A percentile compares a stretch with the other conserved stretches of the same genome.
phyloP scores from a whole-genome alignment of 1,140 invertebrate species.

The Leptinotarsa defecta region DNA sequence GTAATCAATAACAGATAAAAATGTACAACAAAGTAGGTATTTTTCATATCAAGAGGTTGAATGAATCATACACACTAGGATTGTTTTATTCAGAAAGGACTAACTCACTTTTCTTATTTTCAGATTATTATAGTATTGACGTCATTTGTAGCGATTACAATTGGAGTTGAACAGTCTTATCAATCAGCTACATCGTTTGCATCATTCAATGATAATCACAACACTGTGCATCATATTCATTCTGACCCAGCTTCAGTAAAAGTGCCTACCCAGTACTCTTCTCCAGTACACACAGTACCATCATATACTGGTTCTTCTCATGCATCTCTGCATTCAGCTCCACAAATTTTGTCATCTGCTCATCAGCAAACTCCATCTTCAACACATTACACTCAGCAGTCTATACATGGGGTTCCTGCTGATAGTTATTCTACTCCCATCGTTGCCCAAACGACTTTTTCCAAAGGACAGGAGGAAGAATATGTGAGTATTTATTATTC shows the following conservation, averaged over 20 bases:
- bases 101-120: no score
- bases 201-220: conserved; percentile 37
- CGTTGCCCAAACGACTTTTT: conserved; percentile 50
- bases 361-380: no score
- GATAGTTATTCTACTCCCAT: background rate
- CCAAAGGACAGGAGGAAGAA: conserved; percentile 55
- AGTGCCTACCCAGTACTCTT: conserved; percentile 30
- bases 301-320: background rate
- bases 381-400: background rate
- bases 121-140: background rate
- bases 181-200: conserved; percentile 32
- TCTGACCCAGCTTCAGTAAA: conserved; percentile 52
- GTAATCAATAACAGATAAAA: no score
- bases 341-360: background rate
- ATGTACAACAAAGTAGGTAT: no score
- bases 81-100: no score
- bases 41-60: no score
- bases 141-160: conserved; percentile 25
- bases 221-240: conserved; percentile 56
- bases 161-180: conserved; percentile 36
- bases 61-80: no score
- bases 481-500: conserved; percentile 52
- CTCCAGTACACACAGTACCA: conserved; percentile 15
- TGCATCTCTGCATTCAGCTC: conserved; percentile 4
- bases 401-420: conserved; percentile 6